phyloP scores from a whole-genome alignment of 2,797 vertebrate genomes.

The Poecilia picta region DNA sequence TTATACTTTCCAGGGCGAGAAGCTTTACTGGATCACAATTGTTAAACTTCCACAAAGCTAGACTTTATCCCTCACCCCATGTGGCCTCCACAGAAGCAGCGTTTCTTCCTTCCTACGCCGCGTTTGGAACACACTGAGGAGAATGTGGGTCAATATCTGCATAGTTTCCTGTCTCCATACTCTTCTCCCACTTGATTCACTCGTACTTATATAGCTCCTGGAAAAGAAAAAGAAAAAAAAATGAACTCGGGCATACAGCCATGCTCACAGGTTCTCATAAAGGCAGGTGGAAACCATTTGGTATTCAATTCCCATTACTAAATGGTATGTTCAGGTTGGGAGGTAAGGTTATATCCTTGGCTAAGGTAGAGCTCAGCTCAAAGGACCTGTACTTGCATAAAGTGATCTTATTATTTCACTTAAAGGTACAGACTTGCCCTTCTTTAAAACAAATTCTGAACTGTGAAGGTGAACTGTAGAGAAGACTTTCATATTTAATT shows the following conservation, averaged over 20 bases:
- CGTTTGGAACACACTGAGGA: slow-evolving; percentile 28
- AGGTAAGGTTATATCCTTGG: slow-evolving; percentile 65
- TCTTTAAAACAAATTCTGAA: slow-evolving; percentile 31
- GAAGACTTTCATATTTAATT: slow-evolving; percentile 24
- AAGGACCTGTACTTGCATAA: slow-evolving; percentile 50
- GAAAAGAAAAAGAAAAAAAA: slow-evolving; percentile 8
- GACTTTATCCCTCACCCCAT: slow-evolving; percentile 61
- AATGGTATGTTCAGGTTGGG: slow-evolving; percentile 66
- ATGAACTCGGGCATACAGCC: neutral
- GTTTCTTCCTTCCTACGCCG: slow-evolving; percentile 27
- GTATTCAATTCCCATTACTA: slow-evolving; percentile 71
- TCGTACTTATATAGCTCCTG: slow-evolving; percentile 11
- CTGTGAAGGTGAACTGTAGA: slow-evolving; percentile 35
- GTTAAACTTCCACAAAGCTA: slow-evolving; percentile 65
- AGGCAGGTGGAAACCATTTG: slow-evolving; percentile 57
- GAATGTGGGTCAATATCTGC: slow-evolving; percentile 61
- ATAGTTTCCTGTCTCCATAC: slow-evolving; percentile 36
- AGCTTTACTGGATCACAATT: slow-evolving; percentile 55
- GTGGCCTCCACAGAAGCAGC: slow-evolving; percentile 48
- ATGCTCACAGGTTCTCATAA: slow-evolving; percentile 13
- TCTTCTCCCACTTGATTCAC: slow-evolving; percentile 40
- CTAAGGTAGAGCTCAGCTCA: slow-evolving; percentile 49
- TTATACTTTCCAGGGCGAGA: slow-evolving; percentile 50
- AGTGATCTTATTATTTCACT: slow-evolving; percentile 61
- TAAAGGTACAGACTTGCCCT: slow-evolving; percentile 45